Evolutionary conservation across 2,113 vertebrate species (phyloP), one percentile per base, ranked within the genome.

Genomic region (Tupaia tana): DNA sequence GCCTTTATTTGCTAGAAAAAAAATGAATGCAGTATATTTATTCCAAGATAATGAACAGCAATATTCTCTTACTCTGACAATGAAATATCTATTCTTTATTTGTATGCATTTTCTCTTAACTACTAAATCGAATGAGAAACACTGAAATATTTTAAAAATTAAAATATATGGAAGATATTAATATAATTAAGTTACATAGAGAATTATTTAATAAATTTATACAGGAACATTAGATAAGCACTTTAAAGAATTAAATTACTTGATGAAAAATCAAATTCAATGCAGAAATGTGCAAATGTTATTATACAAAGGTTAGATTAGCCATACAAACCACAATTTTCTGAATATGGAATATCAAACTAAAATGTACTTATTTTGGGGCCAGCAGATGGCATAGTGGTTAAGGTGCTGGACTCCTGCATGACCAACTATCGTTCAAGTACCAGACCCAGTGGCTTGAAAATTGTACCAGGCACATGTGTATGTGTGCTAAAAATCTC

Each of bases 21-120:
- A 93, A 75, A 70, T 61, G 61, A 56, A 82, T 70, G 22, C 59
- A 15, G 29, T 94, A 13, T 95, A 86, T 88, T 96, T 27, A 96
- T 52, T 97, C 78, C 82, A 77, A 96, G 74, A 94, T 67, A 52
- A 95, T 90, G 88, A 96, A 94, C 27, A 93, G 16, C 77, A 95
- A 74, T 89, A 87, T 85, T 71, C 43, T 15, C 59, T 27, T 43
- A 34, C 15, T 90, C 58, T 70, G 66, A 92, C 20, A 88, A 27
- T 59, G 12, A 91, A 96, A 52, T 92, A 87, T 75, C 25, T 83
- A 94, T 71, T 95, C 43, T 29, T 94, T 69, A 90, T 52, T 75
- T 97, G 34, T 31, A 19, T 88, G 0, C 1, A 27, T 90, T 95
- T 73, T 80, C 54, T 74, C 75, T 91, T 86, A 67, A 77, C 6